These are phyloP conservation scores for Pseudobourletiella spinata DNA, from an alignment of 1,140 invertebrate species.

Conservation along the genomic window DNA sequence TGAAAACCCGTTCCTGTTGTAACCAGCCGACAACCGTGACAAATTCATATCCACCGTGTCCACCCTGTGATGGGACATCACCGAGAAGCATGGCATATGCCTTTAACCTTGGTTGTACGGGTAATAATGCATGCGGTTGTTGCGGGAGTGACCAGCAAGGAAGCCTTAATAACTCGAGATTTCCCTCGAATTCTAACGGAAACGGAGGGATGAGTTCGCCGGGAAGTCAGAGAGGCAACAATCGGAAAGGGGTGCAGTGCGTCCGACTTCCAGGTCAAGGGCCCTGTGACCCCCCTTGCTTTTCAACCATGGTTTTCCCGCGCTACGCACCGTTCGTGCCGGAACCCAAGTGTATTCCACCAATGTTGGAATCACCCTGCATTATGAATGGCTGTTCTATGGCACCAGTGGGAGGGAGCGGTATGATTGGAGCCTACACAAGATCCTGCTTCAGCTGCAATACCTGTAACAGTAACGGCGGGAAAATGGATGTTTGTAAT, in stretches of 20 bases:
- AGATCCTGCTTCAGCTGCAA: background rate
- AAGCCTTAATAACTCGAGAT: background rate
- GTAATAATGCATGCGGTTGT: background rate
- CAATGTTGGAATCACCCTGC: background rate
- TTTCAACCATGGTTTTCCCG: conserved; percentile 5
- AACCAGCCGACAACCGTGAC: background rate
- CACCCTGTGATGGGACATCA: background rate
- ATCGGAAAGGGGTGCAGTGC: background rate
- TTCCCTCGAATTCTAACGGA: background rate
- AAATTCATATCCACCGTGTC: background rate
- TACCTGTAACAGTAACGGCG: background rate
- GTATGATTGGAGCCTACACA: background rate
- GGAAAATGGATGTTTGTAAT: background rate
- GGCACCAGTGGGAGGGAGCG: background rate
- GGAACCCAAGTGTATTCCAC: background rate
- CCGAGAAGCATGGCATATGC: background rate
- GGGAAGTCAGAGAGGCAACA: background rate
- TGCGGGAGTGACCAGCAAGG: background rate
- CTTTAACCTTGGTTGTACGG: background rate
- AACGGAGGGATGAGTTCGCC: background rate
- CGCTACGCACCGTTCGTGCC: background rate
- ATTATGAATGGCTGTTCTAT: background rate
- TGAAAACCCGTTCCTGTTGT: background rate
- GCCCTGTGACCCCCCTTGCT: conserved; percentile 2
- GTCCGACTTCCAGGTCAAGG: background rate